phyloP scores from a whole-genome alignment of 2,888 invertebrate genomes.

The Stegana nigrithorax region DNA sequence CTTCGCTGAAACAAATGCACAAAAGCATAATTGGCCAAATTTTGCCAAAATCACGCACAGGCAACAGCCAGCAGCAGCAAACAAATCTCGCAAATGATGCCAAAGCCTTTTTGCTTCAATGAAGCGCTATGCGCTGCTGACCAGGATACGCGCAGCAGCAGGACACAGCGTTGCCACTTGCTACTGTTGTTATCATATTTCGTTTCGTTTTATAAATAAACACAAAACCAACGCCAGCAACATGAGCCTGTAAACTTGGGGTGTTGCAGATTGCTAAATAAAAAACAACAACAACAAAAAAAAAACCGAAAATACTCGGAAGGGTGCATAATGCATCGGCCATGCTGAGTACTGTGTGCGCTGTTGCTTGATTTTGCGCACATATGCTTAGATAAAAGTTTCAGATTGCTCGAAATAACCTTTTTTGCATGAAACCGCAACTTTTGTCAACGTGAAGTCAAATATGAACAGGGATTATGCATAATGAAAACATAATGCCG shows the following conservation, averaged over 20 bases:
- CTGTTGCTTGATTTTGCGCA: too few relatives aligned
- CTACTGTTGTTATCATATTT: conserved; percentile 54
- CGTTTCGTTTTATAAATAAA: conserved; percentile 57
- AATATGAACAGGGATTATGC: too few relatives aligned
- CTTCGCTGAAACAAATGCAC: neutral
- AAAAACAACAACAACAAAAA: too few relatives aligned
- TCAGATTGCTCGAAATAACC: too few relatives aligned
- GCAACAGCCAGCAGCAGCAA: conserved; percentile 16
- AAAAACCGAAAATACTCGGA: too few relatives aligned
- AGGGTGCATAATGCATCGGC: too few relatives aligned
- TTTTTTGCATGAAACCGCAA: too few relatives aligned
- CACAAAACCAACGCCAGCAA: conserved; percentile 55
- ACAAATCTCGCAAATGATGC: neutral
- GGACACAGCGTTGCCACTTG: conserved; percentile 33
- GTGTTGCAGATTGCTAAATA: too few relatives aligned
- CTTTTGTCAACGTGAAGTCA: too few relatives aligned
- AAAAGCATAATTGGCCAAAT: conserved; percentile 57
- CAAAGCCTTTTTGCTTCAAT: conserved; percentile 8
- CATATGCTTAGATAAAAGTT: too few relatives aligned
- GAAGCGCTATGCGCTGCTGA: conserved; percentile 14
- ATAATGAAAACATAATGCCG: too few relatives aligned
- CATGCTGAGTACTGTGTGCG: too few relatives aligned
- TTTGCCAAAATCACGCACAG: conserved; percentile 60
- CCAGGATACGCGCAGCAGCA: neutral
- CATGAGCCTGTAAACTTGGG: conserved; percentile 29